phyloP scores from a whole-genome alignment of 1,140 invertebrate genomes.

The Ceratitis capitata region DNA sequence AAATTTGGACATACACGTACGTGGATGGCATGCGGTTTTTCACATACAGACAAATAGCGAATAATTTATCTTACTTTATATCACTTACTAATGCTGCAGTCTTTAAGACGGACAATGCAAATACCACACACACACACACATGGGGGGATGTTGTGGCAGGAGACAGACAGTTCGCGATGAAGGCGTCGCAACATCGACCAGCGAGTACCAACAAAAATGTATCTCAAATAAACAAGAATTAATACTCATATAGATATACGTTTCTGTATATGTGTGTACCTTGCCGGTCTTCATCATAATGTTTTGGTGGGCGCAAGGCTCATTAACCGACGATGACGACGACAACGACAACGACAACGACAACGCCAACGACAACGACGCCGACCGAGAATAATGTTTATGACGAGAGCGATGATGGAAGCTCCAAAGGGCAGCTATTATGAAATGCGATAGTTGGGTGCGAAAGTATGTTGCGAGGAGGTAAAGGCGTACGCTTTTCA shows the following conservation, averaged over 20 bases:
- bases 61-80: constrained; percentile 22
- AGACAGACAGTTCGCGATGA: not conserved
- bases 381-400: too few species aligned
- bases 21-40: not conserved
- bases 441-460: not conserved
- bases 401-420: too few species aligned
- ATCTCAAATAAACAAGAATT: not conserved
- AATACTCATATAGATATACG: not conserved
- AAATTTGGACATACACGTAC: not conserved
- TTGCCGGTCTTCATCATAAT: constrained; percentile 63
- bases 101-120: not conserved
- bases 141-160: not conserved
- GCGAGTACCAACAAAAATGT: not conserved
- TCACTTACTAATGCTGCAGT: not conserved
- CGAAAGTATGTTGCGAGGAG: not conserved
- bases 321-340: not conserved
- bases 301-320: constrained; percentile 45
- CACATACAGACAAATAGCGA: not conserved
- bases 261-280: not conserved
- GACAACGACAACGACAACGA: not conserved
- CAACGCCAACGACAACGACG: not conserved
- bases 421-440: not conserved
- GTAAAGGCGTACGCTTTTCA: constrained; percentile 43
- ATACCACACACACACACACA: not conserved
- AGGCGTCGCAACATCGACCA: not conserved